These are phyloP conservation scores for Oryzias javanicus DNA, from an alignment of 2,113 vertebrate genomes.

Conservation along the genomic window DNA sequence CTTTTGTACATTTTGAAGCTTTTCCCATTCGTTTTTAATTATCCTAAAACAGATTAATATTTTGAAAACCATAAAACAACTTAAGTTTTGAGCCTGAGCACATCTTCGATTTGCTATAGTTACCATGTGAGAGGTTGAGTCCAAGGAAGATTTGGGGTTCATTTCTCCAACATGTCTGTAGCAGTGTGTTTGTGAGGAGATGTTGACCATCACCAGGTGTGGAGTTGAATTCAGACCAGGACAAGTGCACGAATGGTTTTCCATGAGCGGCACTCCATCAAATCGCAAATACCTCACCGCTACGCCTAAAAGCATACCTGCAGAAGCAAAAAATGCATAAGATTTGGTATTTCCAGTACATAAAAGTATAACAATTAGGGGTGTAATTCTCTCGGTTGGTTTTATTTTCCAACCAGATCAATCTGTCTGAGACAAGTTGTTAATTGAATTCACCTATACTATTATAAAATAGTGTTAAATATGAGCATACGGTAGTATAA, in stretches of 20 bases:
- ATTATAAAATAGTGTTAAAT: too few species aligned
- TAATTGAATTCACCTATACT: too few species aligned
- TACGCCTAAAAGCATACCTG: slow-evolving; percentile 83
- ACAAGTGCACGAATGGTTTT: slow-evolving; percentile 70
- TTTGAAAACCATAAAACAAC: too few species aligned
- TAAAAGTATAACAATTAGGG: too few species aligned
- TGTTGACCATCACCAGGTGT: slow-evolving; percentile 70
- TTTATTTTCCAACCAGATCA: too few species aligned
- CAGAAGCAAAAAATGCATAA: neutral
- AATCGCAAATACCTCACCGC: slow-evolving; percentile 74
- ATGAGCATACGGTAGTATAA: too few species aligned
- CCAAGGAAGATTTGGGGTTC: slow-evolving; percentile 69
- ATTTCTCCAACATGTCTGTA: slow-evolving; percentile 78
- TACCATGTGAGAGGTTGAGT: slow-evolving; percentile 77
- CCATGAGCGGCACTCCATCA: slow-evolving; percentile 59
- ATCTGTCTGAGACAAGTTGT: too few species aligned
- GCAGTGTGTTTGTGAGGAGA: slow-evolving; percentile 75
- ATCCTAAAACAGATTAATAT: too few species aligned
- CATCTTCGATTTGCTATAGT: slow-evolving; percentile 11
- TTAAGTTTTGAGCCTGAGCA: too few species aligned
- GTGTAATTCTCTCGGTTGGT: too few species aligned
- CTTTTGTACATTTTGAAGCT: too few species aligned
- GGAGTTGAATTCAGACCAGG: slow-evolving; percentile 66
- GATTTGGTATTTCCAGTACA: neutral
- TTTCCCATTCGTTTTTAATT: too few species aligned